Evolutionary conservation across 2,113 vertebrate genomes (phyloP), one percentile per base, ranked within the genome.

Genomic region (Nibea coibor): DNA sequence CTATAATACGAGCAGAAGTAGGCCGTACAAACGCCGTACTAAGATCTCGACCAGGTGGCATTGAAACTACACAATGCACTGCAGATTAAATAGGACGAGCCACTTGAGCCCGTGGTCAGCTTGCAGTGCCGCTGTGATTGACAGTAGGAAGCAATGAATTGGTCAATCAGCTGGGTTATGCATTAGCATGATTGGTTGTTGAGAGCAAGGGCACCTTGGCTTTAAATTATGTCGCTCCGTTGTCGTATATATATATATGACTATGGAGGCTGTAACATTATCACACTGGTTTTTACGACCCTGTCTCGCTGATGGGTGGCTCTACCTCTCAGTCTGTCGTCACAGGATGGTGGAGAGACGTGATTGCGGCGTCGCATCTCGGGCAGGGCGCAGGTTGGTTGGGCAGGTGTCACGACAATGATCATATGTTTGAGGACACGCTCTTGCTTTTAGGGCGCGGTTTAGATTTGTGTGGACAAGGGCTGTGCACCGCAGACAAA

Each of bases 121-220:
- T 61, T 24, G 2, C 17, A 2, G 17, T 57, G 50, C 51, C 45
- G 2, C 39, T 61, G 3, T 62, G 42, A 84, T 11, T 85, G 66
- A 31, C 63, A 56, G 35, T 5, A 16, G 45, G 56, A 72, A 45
- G 64, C 62, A 62, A 53, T 71, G 24, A 71, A 80, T 22, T 65
- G 53, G 47, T 77, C 80, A 85, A 82, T 86, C 62, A 73, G 72
- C 42, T 63, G 64, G 42, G 22, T 31, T n/a, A 50, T 87, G 54
- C 87, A 90, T 92, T 91, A 90, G 48, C 53, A 26, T 78, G 62
- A 86, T 84, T 84, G 71, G 83, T 81, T 72, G 80, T 80, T 83
- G 43, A 87, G 61, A 85, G 48, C 8, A 87, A 92, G 87, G 91
- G 84, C 90, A 94, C 92, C 89, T 92, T 92, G 86, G 54, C 24